A percentile compares a stretch with the other conserved stretches of the same genome.
phyloP scores from a whole-genome alignment of 2,797 vertebrate genomes.

The Cyprinodon diabolis region DNA sequence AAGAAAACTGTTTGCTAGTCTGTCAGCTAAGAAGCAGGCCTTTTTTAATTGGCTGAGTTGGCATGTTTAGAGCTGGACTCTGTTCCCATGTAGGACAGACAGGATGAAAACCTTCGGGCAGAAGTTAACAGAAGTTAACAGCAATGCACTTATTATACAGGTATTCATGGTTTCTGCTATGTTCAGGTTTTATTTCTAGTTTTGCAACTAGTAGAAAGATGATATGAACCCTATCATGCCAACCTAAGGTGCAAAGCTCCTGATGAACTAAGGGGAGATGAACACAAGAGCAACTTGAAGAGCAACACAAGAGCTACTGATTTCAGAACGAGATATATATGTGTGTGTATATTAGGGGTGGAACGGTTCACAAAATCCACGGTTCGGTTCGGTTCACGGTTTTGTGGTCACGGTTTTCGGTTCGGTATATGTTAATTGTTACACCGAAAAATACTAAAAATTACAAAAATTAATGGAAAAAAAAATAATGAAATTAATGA shows the following conservation, averaged over 20 bases:
- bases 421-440: too few species aligned
- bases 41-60: conserved; percentile 34
- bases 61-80: conserved; percentile 68
- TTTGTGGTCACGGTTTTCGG: too few species aligned
- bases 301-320: too few species aligned
- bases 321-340: too few species aligned
- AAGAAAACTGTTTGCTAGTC: conserved; percentile 14
- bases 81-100: conserved; percentile 53
- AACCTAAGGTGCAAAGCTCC: neutral
- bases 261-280: too few species aligned
- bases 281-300: too few species aligned
- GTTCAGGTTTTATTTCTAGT: neutral
- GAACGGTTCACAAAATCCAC: too few species aligned
- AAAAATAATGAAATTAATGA: too few species aligned
- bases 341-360: too few species aligned
- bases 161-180: neutral
- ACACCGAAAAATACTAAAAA: too few species aligned
- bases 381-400: too few species aligned
- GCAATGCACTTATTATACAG: neutral
- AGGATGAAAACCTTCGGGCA: conserved; percentile 54
- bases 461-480: too few species aligned
- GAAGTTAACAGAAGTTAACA: conserved; percentile 43
- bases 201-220: neutral
- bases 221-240: neutral
- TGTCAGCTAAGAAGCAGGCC: conserved; percentile 33